These are phyloP conservation scores for Zeuzera pyrina DNA, from an alignment of 2,888 invertebrate genomes.

Conservation along the genomic window DNA sequence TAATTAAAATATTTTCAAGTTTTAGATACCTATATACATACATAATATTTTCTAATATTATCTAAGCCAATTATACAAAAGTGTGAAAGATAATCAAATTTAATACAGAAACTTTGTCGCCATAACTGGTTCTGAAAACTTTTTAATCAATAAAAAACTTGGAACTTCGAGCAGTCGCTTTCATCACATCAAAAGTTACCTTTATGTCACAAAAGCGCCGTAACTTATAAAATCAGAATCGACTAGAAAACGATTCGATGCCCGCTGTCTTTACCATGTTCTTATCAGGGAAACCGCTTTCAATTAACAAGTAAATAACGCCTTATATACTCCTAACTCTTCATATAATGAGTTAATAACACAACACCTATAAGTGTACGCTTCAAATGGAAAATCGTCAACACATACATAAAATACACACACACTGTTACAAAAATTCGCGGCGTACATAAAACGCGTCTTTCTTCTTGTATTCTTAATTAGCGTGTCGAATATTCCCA, in stretches of 20 bases:
- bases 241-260: constrained; percentile 23
- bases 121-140: too few species aligned
- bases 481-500: constrained; percentile 67
- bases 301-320: constrained; percentile 68
- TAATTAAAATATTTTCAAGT: too few species aligned
- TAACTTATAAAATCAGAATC: neutral
- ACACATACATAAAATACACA: constrained; percentile 32
- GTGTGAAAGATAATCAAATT: too few species aligned
- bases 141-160: too few species aligned
- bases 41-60: too few species aligned
- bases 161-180: too few species aligned
- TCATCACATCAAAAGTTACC: too few species aligned
- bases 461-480: constrained; percentile 82
- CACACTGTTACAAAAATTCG: constrained; percentile 44
- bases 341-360: constrained; percentile 72
- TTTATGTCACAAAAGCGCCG: too few species aligned
- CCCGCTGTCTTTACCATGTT: constrained; percentile 48
- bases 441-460: constrained; percentile 66
- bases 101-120: too few species aligned
- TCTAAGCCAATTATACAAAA: too few species aligned
- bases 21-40: too few species aligned
- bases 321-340: constrained; percentile 64
- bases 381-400: constrained; percentile 46
- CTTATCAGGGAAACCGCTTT: constrained; percentile 64
- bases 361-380: constrained; percentile 49